Conservation (phyloP, 1,140 invertebrate genomes). For the Drosophila nikananu region DNA sequence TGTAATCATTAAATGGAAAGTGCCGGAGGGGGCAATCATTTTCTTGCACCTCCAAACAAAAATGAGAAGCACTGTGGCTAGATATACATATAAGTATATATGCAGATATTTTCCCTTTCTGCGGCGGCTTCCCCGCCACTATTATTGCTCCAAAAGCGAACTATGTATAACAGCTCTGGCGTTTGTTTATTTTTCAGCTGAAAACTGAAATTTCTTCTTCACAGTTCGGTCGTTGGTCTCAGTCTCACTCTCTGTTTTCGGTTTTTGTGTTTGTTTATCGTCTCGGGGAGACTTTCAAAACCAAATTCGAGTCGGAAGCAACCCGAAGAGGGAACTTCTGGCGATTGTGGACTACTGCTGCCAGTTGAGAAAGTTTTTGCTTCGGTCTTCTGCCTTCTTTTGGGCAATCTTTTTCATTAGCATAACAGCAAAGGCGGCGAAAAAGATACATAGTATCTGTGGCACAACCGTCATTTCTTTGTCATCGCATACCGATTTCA, state of each 20-base stretch:
- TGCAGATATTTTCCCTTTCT: constrained; percentile 68
- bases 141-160: constrained; percentile 32
- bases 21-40: constrained; percentile 50
- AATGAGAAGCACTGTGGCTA: constrained; percentile 17
- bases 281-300: constrained; percentile 63
- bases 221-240: constrained; percentile 48
- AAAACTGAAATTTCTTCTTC: constrained; percentile 59
- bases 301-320: constrained; percentile 42
- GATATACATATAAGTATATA: constrained; percentile 2
- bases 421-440: constrained; percentile 55
- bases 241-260: constrained; percentile 23
- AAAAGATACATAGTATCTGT: constrained; percentile 7
- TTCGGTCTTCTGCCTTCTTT: constrained; percentile 21
- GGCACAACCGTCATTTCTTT: constrained; percentile 39
- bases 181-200: constrained; percentile 70
- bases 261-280: constrained; percentile 75
- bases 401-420: constrained; percentile 59
- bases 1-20: constrained; percentile 73
- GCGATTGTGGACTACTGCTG: constrained; percentile 30
- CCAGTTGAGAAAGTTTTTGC: constrained; percentile 65
- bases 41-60: constrained; percentile 66
- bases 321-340: constrained; percentile 30
- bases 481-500: constrained; percentile 36
- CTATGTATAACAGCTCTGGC: constrained; percentile 37
- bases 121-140: constrained; percentile 13